A percentile compares a stretch with the other conserved stretches of the same genome.
These are phyloP conservation scores for Leptogaster cylindrica DNA, from an alignment of 2,888 invertebrate species.

Conservation along the genomic window DNA sequence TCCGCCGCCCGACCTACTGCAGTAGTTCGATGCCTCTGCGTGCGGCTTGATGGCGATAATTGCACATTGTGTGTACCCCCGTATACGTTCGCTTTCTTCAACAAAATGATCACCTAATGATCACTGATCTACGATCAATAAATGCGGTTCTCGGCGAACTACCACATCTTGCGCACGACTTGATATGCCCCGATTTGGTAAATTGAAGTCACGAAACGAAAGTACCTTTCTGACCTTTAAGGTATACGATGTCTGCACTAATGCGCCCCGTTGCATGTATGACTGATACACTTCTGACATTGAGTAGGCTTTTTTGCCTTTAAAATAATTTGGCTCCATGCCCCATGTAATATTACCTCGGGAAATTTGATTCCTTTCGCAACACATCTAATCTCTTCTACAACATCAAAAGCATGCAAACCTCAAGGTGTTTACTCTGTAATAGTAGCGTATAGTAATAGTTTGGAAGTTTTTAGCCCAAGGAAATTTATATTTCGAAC, in stretches of 20 bases:
- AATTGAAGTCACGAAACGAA: slow-evolving; percentile 42
- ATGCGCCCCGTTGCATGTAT: not conserved
- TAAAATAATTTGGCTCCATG: slow-evolving; percentile 19
- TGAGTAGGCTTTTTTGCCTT: slow-evolving; percentile 15
- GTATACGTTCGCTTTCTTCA: slow-evolving; percentile 37
- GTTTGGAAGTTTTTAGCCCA: too few relatives aligned
- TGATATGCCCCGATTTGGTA: slow-evolving; percentile 36
- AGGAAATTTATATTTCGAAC: too few relatives aligned
- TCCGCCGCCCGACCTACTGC: slow-evolving; percentile 14
- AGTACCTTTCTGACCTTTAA: slow-evolving; percentile 34
- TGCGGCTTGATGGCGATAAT: slow-evolving; percentile 35
- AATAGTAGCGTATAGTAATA: too few relatives aligned
- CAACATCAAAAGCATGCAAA: slow-evolving; percentile 11
- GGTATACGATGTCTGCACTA: not conserved
- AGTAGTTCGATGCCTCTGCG: slow-evolving; percentile 24
- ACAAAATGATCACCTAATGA: slow-evolving; percentile 39
- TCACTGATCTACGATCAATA: slow-evolving; percentile 36
- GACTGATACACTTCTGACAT: slow-evolving; percentile 32
- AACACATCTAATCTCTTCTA: slow-evolving; percentile 10
- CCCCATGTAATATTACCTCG: not conserved
- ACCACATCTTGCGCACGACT: slow-evolving; percentile 37
- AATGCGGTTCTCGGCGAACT: slow-evolving; percentile 24
- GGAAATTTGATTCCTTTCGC: not conserved
- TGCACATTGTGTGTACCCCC: slow-evolving; percentile 39
- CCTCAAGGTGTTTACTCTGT: slow-evolving; percentile 8